phyloP scores from a whole-genome alignment of 2,888 invertebrate genomes.

The Cordilura impudica region DNA sequence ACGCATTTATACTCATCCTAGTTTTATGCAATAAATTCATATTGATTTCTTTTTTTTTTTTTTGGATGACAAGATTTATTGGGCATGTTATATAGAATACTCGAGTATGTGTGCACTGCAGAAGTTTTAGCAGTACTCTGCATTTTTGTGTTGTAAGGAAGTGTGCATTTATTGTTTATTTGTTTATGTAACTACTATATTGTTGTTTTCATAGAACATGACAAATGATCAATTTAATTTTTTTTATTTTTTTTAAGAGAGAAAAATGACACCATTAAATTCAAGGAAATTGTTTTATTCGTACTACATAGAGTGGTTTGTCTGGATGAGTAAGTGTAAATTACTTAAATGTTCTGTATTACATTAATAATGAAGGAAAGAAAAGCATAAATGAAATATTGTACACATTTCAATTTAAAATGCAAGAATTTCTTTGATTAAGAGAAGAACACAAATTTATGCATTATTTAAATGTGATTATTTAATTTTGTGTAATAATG shows the following conservation, averaged over 20 bases:
- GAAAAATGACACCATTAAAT: neutral
- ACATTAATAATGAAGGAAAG: neutral
- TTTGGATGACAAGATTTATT: conserved; percentile 53
- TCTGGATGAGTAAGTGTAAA: neutral
- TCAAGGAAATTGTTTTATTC: neutral
- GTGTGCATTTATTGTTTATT: neutral
- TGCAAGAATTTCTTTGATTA: neutral
- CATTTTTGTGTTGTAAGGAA: neutral
- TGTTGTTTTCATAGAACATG: conserved; percentile 22
- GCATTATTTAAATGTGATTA: no score
- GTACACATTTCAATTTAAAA: neutral
- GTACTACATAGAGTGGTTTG: neutral
- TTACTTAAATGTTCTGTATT: conserved; percentile 23
- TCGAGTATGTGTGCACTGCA: neutral
- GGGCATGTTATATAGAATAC: conserved; percentile 20
- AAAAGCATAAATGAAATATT: conserved; percentile 4
- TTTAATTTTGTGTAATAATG: no score
- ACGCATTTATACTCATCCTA: conserved; percentile 40
- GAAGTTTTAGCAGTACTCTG: neutral
- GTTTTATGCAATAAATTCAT: conserved; percentile 60
- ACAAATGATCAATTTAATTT: conserved; percentile 53
- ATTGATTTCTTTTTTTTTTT: conserved; percentile 47
- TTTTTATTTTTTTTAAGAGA: conserved; percentile 17
- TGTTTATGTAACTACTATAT: neutral
- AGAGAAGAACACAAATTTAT: neutral